Percentiles rank a stretch among this genome's conserved stretches.
Evolutionary conservation across 2,888 invertebrate species (phyloP).

Genomic region (Spicauda simplicius): DNA sequence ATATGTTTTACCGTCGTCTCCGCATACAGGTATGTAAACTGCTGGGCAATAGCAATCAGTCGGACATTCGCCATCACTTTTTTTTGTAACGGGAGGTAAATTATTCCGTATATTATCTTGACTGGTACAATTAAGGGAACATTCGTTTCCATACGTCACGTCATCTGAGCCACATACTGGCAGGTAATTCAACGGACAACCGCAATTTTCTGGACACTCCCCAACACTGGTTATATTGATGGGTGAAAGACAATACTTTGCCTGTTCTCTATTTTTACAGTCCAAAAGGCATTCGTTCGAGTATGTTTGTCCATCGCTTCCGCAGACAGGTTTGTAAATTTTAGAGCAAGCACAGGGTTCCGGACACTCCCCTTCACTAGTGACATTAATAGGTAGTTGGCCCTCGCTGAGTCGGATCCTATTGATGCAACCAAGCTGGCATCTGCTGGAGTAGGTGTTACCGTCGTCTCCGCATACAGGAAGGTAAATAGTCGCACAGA

Average conservation of each 20-base stretch:
- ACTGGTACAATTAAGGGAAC: slow-evolving; percentile 38
- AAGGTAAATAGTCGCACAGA: slow-evolving; percentile 20
- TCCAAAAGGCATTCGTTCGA: slow-evolving; percentile 43
- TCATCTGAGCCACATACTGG: slow-evolving; percentile 26
- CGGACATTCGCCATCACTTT: slow-evolving; percentile 36
- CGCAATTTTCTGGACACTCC: slow-evolving; percentile 31
- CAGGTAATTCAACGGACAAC: neutral
- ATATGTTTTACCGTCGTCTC: slow-evolving; percentile 43
- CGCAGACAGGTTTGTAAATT: slow-evolving; percentile 46
- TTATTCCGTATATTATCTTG: slow-evolving; percentile 12
- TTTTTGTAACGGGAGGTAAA: slow-evolving; percentile 16
- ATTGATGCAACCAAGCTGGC: slow-evolving; percentile 43
- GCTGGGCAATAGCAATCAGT: slow-evolving; percentile 37
- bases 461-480: slow-evolving; percentile 42
- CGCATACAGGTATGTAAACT: slow-evolving; percentile 26
- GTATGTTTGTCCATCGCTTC: slow-evolving; percentile 49
- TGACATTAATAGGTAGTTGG: slow-evolving; percentile 13
- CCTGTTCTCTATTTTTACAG: slow-evolving; percentile 17
- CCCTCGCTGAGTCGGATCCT: slow-evolving; percentile 1
- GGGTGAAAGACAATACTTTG: slow-evolving; percentile 10
- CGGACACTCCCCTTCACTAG: slow-evolving; percentile 36
- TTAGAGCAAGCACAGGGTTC: slow-evolving; percentile 37
- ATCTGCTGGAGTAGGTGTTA: slow-evolving; percentile 46
- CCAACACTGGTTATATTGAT: slow-evolving; percentile 29
- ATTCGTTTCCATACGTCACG: slow-evolving; percentile 42